Evolutionary conservation across 1,140 invertebrate species (phyloP), one percentile per base, ranked within the genome.

Genomic region (Acromyrmex heyeri): DNA sequence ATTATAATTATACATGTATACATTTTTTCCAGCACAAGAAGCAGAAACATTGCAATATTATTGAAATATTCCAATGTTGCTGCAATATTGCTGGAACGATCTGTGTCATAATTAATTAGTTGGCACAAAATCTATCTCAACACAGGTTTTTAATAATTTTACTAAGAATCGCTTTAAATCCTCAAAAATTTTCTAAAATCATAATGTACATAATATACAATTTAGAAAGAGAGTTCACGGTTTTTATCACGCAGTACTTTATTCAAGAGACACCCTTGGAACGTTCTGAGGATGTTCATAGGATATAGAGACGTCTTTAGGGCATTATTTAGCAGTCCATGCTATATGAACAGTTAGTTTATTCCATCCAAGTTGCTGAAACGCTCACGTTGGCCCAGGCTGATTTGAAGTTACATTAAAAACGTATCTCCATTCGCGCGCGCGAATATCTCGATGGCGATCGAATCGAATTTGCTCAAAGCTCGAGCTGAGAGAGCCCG

Each of bases 401-500:
- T 34, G 50, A 38, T 34, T 70, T 27, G 12, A 57, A 55, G 48
- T 73, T 72, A 48, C 59, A 61, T 73, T 59, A 21, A 50, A 57
- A 57, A 85, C 48, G 72, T 38, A 48, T 14, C 30, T 79, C 34
- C 69, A 79, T 48, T 50, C 38, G 65, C 38, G 65, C 75, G 59
- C 21, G 16, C 7, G 12, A 7, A 73, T 34, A 44, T 83, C 79
- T 75, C 55, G 57, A 82, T 38, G 70, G 82, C 89, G 44, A 18
- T 85, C 85, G 55, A 57, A 72, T 55, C 85, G 65, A 86, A 65
- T 64, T 85, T 59, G 38, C 34, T 44, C 79, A 38, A 57, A 82
- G 34, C 65, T 30, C 59, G 44, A 55, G 62, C 57, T 34, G 70
- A 48, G 18, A 75, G 30, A 76, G 16, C 44, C 48, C 48, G 44